Conservation (phyloP, 2,113 vertebrate species). For the Phyllopteryx taeniolatus region DNA sequence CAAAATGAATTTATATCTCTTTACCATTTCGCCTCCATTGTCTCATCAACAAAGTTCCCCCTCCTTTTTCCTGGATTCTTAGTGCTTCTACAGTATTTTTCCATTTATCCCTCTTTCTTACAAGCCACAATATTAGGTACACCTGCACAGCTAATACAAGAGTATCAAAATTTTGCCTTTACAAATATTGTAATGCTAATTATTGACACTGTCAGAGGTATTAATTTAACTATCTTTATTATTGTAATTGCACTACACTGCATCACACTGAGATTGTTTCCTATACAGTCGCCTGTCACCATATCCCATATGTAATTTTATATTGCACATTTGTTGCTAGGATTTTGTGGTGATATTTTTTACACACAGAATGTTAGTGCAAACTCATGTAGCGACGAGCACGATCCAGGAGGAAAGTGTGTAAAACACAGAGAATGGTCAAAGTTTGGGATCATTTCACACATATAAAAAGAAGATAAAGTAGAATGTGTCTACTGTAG, state of each 20-base stretch:
- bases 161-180: neutral
- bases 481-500: no score
- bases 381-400: neutral
- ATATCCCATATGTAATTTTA: neutral
- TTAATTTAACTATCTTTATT: neutral
- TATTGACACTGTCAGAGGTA: neutral
- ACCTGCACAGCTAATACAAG: neutral
- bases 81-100: no score
- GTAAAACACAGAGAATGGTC: neutral
- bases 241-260: neutral
- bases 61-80: neutral
- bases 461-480: neutral
- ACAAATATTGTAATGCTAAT: neutral
- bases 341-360: neutral
- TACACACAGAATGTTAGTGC: neutral
- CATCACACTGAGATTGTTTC: neutral
- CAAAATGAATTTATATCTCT: neutral
- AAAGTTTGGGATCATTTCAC: neutral
- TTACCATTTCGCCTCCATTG: neutral
- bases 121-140: neutral
- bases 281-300: neutral
- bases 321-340: no score
- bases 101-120: no score
- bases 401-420: neutral
- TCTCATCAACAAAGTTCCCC: no score